Conservation (phyloP, 2,797 vertebrate genomes). For the Sebastes kiyomatsui region DNA sequence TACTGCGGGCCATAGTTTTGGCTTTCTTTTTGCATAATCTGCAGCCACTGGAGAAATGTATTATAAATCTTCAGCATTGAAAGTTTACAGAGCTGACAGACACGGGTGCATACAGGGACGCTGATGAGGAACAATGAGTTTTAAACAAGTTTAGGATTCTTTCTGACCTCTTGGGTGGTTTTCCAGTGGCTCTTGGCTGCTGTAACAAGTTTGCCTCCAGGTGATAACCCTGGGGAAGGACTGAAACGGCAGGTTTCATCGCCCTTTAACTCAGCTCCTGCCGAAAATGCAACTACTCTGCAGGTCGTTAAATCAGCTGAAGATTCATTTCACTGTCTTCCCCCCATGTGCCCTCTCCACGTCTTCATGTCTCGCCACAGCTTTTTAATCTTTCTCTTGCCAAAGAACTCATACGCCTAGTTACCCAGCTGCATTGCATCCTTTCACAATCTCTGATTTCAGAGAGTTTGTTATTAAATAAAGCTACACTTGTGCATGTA, state of each 20-base stretch:
- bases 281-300: slow-evolving; percentile 22
- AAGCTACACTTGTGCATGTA: not conserved
- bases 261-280: not conserved
- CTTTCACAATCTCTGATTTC: slow-evolving; percentile 16
- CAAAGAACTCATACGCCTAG: not conserved
- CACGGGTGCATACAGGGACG: not conserved
- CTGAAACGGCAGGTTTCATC: not conserved
- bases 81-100: not conserved
- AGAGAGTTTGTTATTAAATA: not conserved
- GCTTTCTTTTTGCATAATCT: not conserved
- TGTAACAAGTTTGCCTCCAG: not conserved
- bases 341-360: not conserved
- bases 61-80: not conserved
- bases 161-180: not conserved
- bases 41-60: not conserved
- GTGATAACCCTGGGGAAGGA: not conserved
- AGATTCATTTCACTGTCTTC: not conserved
- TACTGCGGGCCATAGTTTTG: not conserved
- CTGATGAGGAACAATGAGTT: not conserved
- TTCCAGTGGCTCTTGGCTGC: not conserved
- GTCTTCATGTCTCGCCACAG: not conserved
- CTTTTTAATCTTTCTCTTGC: not conserved
- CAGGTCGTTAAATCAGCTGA: slow-evolving; percentile 23
- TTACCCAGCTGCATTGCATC: not conserved
- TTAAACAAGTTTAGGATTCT: not conserved